These are phyloP conservation scores for Penaeus vannamei DNA, from an alignment of 1,140 invertebrate species.

Conservation along the genomic window DNA sequence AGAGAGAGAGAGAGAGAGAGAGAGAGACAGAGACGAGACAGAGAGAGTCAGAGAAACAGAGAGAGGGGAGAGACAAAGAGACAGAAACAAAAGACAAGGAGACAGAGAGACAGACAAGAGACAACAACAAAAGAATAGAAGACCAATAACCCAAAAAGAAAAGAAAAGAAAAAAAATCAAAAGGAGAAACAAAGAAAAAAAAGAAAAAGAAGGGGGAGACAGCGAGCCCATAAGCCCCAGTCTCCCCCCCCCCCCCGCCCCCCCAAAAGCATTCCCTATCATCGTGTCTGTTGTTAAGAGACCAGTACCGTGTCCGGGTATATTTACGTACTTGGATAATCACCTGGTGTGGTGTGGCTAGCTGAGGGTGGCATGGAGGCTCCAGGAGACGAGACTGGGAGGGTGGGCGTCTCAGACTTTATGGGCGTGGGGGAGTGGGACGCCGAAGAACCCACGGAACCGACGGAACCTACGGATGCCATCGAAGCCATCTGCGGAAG, in stretches of 20 bases:
- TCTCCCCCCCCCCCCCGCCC: background rate
- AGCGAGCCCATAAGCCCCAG: too few relatives aligned
- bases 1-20: too few relatives aligned
- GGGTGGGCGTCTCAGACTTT: constrained; percentile 83
- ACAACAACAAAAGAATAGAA: too few relatives aligned
- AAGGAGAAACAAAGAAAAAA: too few relatives aligned
- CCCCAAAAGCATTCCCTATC: background rate
- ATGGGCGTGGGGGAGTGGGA: constrained; percentile 82
- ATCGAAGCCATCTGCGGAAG: constrained; percentile 78
- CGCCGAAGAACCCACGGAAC: constrained; percentile 76
- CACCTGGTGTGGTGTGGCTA: constrained; percentile 70
- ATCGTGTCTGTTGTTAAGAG: background rate
- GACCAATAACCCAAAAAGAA: too few relatives aligned
- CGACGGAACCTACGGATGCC: constrained; percentile 68
- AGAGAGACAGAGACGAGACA: too few relatives aligned
- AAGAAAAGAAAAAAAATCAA: too few relatives aligned
- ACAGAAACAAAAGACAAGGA: too few relatives aligned
- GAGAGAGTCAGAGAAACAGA: too few relatives aligned
- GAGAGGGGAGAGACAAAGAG: too few relatives aligned
- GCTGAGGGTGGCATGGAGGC: constrained; percentile 72
- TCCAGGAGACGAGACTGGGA: constrained; percentile 79
- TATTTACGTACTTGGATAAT: constrained; percentile 70
- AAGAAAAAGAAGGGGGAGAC: too few relatives aligned
- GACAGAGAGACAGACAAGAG: rapidly evolving
- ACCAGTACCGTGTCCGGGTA: background rate